These are phyloP conservation scores for Varanus salvator DNA, from an alignment of 2,113 vertebrate genomes.

Conservation along the genomic window DNA sequence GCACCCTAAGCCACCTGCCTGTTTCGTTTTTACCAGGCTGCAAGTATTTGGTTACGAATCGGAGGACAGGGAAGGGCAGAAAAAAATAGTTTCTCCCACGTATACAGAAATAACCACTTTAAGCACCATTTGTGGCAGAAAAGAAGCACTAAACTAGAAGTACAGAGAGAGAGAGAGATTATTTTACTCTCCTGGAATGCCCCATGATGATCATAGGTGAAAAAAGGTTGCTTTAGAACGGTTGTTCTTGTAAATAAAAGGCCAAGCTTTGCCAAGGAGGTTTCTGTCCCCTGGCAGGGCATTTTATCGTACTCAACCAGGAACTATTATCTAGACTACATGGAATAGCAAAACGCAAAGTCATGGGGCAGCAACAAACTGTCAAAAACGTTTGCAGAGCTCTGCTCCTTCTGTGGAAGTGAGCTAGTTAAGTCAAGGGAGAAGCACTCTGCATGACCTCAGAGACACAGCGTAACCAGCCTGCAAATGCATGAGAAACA, in stretches of 20 bases:
- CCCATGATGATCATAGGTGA: not conserved
- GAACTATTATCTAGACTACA: not conserved
- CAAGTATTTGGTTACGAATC: not conserved
- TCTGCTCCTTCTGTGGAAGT: not conserved
- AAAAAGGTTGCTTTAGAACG: not conserved
- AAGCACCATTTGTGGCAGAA: no score
- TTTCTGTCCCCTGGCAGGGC: not conserved
- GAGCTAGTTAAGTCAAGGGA: not conserved
- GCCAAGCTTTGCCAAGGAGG: no score
- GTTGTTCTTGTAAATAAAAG: not conserved
- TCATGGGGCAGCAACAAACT: not conserved
- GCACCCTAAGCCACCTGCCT: not conserved
- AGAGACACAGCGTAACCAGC: not conserved
- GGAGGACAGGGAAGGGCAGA: not conserved
- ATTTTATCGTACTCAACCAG: not conserved
- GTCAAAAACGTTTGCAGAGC: not conserved
- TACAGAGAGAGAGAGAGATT: no score
- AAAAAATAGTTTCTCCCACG: no score
- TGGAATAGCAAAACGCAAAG: not conserved
- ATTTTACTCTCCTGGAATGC: not conserved
- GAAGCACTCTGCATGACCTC: not conserved
- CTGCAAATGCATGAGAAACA: not conserved
- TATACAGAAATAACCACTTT: not conserved
- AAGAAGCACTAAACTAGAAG: not conserved
- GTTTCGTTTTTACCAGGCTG: not conserved